A percentile compares a stretch with the other conserved stretches of the same genome.
Evolutionary conservation across 1,140 invertebrate species (phyloP).

Genomic region (Metaphire vulgaris): DNA sequence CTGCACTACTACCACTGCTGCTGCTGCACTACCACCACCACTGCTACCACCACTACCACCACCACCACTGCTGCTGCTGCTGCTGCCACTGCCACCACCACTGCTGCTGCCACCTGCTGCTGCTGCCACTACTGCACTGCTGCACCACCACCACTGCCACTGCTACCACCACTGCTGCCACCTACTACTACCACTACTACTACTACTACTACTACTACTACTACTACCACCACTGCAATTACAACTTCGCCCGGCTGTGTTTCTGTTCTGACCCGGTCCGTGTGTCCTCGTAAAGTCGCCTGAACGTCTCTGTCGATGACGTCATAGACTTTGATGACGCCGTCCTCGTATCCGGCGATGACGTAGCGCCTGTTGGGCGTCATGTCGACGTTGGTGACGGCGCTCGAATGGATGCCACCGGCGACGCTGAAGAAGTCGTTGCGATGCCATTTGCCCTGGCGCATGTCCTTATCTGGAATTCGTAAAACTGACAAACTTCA

Average conservation of each 20-base stretch:
- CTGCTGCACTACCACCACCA: not conserved
- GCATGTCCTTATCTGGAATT: too few relatives aligned
- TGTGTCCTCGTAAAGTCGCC: not conserved
- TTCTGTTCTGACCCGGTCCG: not conserved
- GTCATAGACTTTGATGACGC: not conserved
- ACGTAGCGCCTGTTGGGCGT: not conserved
- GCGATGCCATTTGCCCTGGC: too few relatives aligned
- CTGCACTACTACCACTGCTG: too few relatives aligned
- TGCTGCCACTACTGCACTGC: not conserved
- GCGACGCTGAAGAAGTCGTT: not conserved
- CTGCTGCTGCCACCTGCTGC: not conserved
- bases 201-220: not conserved
- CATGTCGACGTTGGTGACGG: not conserved
- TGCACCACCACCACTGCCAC: too few relatives aligned
- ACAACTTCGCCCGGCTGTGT: not conserved
- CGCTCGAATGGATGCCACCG: not conserved
- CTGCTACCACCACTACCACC: not conserved
- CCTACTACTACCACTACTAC: not conserved
- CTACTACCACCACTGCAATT: not conserved
- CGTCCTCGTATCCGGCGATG: not conserved
- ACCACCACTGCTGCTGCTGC: not conserved
- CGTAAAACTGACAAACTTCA: too few relatives aligned
- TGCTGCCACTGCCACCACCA: not conserved
- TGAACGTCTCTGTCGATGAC: not conserved
- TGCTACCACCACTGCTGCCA: not conserved